A percentile compares a stretch with the other conserved stretches of the same genome.
Evolutionary conservation across 2,113 vertebrate species (phyloP).

Genomic region (Progne subis): DNA sequence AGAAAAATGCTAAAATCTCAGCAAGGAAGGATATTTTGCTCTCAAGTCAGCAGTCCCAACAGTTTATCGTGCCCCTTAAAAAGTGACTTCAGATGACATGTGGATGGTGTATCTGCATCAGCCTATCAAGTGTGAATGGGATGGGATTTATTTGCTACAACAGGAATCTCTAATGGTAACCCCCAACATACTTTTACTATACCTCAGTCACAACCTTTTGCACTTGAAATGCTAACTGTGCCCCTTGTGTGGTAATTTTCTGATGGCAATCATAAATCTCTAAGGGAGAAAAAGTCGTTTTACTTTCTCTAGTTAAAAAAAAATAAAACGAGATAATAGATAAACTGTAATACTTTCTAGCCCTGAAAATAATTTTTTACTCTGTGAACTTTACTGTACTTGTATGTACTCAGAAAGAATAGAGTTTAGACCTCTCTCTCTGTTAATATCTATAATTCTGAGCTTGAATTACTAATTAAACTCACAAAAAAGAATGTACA

Average conservation of each 20-base stretch:
- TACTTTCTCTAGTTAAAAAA: neutral
- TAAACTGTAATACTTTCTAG: neutral
- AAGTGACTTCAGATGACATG: neutral
- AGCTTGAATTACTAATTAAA: neutral
- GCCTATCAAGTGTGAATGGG: neutral
- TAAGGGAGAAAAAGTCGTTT: rapidly evolving
- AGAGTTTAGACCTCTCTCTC: neutral
- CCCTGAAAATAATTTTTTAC: neutral
- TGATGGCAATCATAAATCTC: neutral
- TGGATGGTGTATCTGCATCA: neutral
- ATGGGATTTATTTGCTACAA: neutral
- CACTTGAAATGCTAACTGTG: slow-evolving; percentile 1
- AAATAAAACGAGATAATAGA: neutral
- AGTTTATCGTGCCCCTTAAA: neutral
- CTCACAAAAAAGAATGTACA: neutral
- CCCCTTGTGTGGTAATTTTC: neutral
- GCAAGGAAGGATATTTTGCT: neutral
- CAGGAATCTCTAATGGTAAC: neutral
- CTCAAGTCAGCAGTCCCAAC: neutral
- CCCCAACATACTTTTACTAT: neutral
- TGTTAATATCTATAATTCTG: neutral
- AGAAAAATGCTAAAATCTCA: slow-evolving; percentile 10
- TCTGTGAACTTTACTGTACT: neutral
- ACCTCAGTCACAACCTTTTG: neutral
- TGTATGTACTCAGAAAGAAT: neutral